phyloP scores from a whole-genome alignment of 2,888 invertebrate genomes.

The Drosophila mimica region DNA sequence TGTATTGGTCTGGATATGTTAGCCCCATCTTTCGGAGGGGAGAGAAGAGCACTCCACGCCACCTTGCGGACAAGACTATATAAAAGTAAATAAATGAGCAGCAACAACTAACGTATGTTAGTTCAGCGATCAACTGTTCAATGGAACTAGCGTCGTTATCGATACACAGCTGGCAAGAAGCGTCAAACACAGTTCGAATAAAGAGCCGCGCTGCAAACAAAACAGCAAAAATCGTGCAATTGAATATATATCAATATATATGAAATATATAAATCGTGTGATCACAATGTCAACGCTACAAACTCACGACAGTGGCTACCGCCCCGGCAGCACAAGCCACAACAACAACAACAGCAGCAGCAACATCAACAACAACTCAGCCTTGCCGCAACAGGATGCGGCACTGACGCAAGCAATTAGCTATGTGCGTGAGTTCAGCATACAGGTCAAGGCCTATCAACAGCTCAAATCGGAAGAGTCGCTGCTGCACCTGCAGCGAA shows the following conservation, averaged over 20 bases:
- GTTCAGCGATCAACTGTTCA: background rate
- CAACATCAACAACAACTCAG: conserved; percentile 35
- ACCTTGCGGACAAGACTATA: background rate
- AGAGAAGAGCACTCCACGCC: background rate
- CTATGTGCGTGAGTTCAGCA: conserved; percentile 81
- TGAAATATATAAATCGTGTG: background rate
- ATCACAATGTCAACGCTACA: conserved; percentile 39
- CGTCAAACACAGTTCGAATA: conserved; percentile 41
- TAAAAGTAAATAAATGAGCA: too few species aligned
- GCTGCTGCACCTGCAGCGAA: conserved; percentile 80
- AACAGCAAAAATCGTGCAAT: conserved; percentile 1
- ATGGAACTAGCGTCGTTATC: conserved; percentile 30
- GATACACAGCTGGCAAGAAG: conserved; percentile 32
- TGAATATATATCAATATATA: too few species aligned
- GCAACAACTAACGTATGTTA: background rate
- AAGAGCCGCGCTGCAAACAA: conserved; percentile 7
- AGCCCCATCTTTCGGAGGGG: background rate
- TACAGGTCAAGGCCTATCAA: conserved; percentile 72
- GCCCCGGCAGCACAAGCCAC: background rate
- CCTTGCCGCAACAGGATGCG: conserved; percentile 47
- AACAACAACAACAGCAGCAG: conserved; percentile 31
- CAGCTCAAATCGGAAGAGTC: conserved; percentile 76
- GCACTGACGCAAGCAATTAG: conserved; percentile 66
- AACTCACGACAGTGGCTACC: conserved; percentile 22
- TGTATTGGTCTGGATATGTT: background rate